Evolutionary conservation across 2,113 vertebrate genomes (phyloP), one percentile per base, ranked within the genome.

Genomic region (Garra rufa): DNA sequence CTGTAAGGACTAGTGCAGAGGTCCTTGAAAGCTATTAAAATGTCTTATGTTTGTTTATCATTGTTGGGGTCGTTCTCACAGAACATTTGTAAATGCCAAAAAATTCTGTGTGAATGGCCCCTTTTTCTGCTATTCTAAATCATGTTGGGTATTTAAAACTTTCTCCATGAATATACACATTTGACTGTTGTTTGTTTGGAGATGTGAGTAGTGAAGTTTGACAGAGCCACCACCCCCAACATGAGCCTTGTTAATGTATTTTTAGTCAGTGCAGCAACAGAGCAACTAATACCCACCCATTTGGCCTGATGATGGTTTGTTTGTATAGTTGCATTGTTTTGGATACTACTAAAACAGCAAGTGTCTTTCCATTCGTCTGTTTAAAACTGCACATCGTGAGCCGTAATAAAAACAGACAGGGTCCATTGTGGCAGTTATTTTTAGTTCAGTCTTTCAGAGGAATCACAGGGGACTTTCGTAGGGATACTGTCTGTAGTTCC

Each of bases 231-330:
- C 69, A 17, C 14, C 57, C 48, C 65, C 55, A 83, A 24, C 52
- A 28, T 34, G 50, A 91, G 88, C 88, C 59, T 1, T 28, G 57
- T 26, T 28, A 30, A 87, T 88, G 85, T 92, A 91, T 91, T 90
- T 93, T 90, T 92, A 93, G 91, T 92, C 88, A 87, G 92, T 91
- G 84, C 86, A 90, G 91, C 88, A 92, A 94, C 93, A 55, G 19
- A 82, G 83, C 89, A 88, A 94, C 89, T 89, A 88, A 92, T 92
- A 85, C 70, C 86, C 85, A 88, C 73, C 78, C 46, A 85, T 85
- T 86, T 84, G 90, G 86, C 17, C 38, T 57, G 52, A 46, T 61
- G 6, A 21, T 30, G 55, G 34, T 71, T 2, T 15, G n/a, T 79
- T 24, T 26, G 19, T 86, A 87, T 84, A 30, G 85, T 88, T 89